Evolutionary conservation across 2,888 invertebrate genomes (phyloP).

Genomic region (Drosophila maculinotata): DNA sequence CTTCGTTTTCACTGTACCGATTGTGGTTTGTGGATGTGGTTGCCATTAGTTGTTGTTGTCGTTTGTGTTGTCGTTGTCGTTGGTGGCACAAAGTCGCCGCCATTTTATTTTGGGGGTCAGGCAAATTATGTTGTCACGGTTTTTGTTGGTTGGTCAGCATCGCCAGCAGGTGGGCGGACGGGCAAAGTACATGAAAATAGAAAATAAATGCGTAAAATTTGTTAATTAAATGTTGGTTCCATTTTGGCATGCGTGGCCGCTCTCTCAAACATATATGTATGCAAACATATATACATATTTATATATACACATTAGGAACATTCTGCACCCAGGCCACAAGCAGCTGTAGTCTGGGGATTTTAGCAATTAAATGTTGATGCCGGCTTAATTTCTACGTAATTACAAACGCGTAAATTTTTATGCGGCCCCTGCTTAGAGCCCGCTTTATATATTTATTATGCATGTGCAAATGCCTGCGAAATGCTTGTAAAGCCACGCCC

Average conservation of each 20-base stretch:
- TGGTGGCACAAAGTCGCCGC: conserved; percentile 27
- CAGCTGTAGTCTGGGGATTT: conserved; percentile 46
- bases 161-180: conserved; percentile 11
- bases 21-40: conserved; percentile 45
- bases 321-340: conserved; percentile 2
- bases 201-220: conserved; percentile 80
- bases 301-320: neutral
- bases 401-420: conserved; percentile 75
- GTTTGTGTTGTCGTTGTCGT: conserved; percentile 20
- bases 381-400: conserved; percentile 75
- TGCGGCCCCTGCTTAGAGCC: conserved; percentile 43
- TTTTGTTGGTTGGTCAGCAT: conserved; percentile 63
- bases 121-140: conserved; percentile 72
- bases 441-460: conserved; percentile 66
- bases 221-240: conserved; percentile 75
- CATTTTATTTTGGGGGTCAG: conserved; percentile 54
- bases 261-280: neutral
- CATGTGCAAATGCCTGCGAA: conserved; percentile 71
- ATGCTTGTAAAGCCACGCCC: conserved; percentile 48
- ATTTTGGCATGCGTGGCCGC: conserved; percentile 48
- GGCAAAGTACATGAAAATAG: conserved; percentile 68
- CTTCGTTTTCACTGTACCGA: conserved; percentile 88
- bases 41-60: conserved; percentile 38
- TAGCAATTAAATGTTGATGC: conserved; percentile 78
- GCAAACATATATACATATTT: neutral